Base-by-base conservation (phyloP, 2,113 vertebrate genomes). In the Aspidoscelis tigris region DNA sequence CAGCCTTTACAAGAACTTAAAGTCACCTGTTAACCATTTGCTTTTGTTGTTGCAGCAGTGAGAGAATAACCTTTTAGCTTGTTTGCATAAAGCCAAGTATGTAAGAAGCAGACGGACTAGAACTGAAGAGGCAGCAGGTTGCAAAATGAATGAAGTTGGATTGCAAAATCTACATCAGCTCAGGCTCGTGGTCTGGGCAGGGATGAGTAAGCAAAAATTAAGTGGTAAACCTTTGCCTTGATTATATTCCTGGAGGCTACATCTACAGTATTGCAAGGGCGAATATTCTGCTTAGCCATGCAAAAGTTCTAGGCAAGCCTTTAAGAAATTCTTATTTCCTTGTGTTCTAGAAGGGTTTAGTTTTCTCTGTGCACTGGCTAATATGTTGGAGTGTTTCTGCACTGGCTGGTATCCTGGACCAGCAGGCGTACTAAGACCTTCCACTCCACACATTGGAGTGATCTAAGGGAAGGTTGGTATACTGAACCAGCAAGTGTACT, bases 21-120 rank as follows among this genome's bases (percentile, higher is more conserved):
- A 79, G 91, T 90, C 90, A 92, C 87, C 93, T 92, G 87, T 94
- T 96, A 96, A 95, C 92, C 89, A 92, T 92, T 95, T 93, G 94
- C 89, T 93, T 92, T 91, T 93, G 89, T 89, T 90, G 86, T 88
- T 64, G 24, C 39, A 79, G 76, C 75, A 86, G 94, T 95, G 89
- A 95, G 96, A 94, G 83, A 92, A 73, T 95, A 95, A 95, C 94
- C 92, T 87, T 92, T 84, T 26, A 64, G 84, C 53, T 90, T 66
- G 81, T 91, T 92, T 92, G 91, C 92, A 93, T 95, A 92, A 75
- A 95, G 85, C 93, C 80, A 72, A 21, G 78, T 14, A 82, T 61
- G 55, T 66, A 84, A 80, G 83, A 69, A 9, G 82, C 82, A 83
- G 80, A 84, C 76, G 86, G 74, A 93, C 41, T 70, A 90, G 80